Evolutionary conservation across 1,140 invertebrate species (phyloP), one percentile per base, ranked within the genome.

Genomic region (Brachionus koreanus): DNA sequence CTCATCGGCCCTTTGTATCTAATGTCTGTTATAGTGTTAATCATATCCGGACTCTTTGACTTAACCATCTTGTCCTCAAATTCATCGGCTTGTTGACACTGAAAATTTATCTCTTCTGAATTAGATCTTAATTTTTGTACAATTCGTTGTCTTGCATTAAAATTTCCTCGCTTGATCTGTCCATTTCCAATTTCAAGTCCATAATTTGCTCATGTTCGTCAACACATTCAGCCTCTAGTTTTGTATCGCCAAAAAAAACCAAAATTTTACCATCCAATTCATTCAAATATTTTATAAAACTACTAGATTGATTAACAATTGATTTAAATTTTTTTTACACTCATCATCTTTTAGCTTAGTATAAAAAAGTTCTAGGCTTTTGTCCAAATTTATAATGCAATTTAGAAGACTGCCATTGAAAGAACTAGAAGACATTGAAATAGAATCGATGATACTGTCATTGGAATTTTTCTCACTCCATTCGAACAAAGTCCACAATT

Each of bases 1-100:
- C 76, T 25, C 76, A 79, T 79, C 5, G 76, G 76, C 16, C 46
- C 76, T 42, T 79, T 79, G 39, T 79, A 79, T 10, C 76, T 19
- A 2, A 79, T 29, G 9, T 46, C 76, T 16, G 76, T 61, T 35
- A 46, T 49, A 42, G 57, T 79, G 19, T 79, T 65, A 19, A 79
- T 79, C 29, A 61, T 33, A 5, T 79, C 76, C 35, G 43, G 74
- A 13, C 25, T 76, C 42, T 52, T 76, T 13, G 25, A 3, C 19
- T 46, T 49, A 10, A 5, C 35, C 35, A 49, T 9, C 43, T 77
- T 65, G 16, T 61, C 49, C 19, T 79, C 76, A 2, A 16, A 16
- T 4, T 65, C 39, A 10, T 57, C 49, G 25, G 7, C 2, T 2
- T 16, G 49, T 57, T 77, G 37, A 19, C 13, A 16, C 35, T 79